Evolutionary conservation across 2,888 invertebrate genomes (phyloP).

Genomic region (Perizoma affinitatum): DNA sequence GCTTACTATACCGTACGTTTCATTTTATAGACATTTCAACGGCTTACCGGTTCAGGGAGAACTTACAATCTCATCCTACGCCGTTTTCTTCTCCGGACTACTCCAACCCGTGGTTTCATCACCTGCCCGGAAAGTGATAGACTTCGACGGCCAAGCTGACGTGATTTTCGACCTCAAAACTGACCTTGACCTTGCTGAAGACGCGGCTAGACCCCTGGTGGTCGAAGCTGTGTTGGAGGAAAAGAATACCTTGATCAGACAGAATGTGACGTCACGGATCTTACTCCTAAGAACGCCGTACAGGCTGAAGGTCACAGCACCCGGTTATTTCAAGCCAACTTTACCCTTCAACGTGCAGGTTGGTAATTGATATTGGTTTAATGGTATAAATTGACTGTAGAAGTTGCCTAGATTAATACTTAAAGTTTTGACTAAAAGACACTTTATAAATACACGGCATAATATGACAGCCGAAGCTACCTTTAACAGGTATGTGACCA

Average conservation of each 20-base stretch:
- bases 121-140: slow-evolving; percentile 88
- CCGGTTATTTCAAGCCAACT: slow-evolving; percentile 95
- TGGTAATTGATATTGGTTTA: slow-evolving; percentile 24
- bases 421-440: too few relatives aligned
- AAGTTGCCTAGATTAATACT: too few relatives aligned
- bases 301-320: slow-evolving; percentile 90
- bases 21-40: slow-evolving; percentile 88
- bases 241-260: slow-evolving; percentile 92
- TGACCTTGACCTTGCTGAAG: slow-evolving; percentile 88
- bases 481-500: too few relatives aligned
- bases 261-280: slow-evolving; percentile 88
- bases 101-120: slow-evolving; percentile 91
- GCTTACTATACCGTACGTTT: background rate
- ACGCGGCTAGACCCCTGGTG: slow-evolving; percentile 92
- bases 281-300: slow-evolving; percentile 85
- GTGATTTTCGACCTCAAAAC: slow-evolving; percentile 91
- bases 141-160: slow-evolving; percentile 86
- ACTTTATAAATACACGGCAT: too few relatives aligned
- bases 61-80: slow-evolving; percentile 92
- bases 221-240: slow-evolving; percentile 96
- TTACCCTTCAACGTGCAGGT: slow-evolving; percentile 91
- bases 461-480: too few relatives aligned
- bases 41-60: slow-evolving; percentile 95
- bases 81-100: slow-evolving; percentile 90
- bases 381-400: slow-evolving; percentile 5